Conservation (phyloP, 2,113 vertebrate genomes). For the Melanocharis versteri region DNA sequence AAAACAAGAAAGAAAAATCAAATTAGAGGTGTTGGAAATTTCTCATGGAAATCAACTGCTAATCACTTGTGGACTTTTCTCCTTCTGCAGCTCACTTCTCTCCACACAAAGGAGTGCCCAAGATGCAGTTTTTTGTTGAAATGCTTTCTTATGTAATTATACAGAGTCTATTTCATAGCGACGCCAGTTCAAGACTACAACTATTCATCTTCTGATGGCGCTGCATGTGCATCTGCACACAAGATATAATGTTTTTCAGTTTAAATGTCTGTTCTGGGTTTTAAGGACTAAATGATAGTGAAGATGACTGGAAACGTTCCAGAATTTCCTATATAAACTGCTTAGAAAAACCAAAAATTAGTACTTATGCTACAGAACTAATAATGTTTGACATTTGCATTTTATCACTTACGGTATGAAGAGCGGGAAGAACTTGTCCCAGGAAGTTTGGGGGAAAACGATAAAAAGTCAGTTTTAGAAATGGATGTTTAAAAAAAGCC, state of each 20-base stretch:
- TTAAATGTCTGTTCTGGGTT: slow-evolving; percentile 77
- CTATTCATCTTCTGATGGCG: slow-evolving; percentile 70
- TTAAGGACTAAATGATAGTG: slow-evolving; percentile 78
- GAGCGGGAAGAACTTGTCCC: slow-evolving; percentile 56
- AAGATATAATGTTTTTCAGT: slow-evolving; percentile 68
- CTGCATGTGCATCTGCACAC: slow-evolving; percentile 70
- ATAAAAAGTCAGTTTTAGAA: slow-evolving; percentile 46
- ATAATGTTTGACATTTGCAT: slow-evolving; percentile 77
- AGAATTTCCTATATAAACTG: slow-evolving; percentile 71
- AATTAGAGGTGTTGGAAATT: slow-evolving; percentile 72
- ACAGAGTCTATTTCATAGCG: slow-evolving; percentile 63
- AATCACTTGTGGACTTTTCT: slow-evolving; percentile 70
- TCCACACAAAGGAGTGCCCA: slow-evolving; percentile 67
- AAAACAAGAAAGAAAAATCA: slow-evolving; percentile 60
- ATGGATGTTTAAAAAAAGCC: slow-evolving; percentile 31
- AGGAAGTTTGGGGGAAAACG: slow-evolving; percentile 55
- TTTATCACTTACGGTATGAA: slow-evolving; percentile 58
- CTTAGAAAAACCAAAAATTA: slow-evolving; percentile 71
- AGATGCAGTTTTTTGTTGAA: slow-evolving; percentile 69
- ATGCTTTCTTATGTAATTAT: slow-evolving; percentile 75
- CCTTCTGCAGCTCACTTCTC: slow-evolving; percentile 46
- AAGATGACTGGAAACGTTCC: slow-evolving; percentile 74
- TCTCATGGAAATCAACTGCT: slow-evolving; percentile 67
- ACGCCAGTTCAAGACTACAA: slow-evolving; percentile 67
- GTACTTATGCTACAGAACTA: slow-evolving; percentile 72